Percentiles rank a stretch among this genome's conserved stretches.
Evolutionary conservation across 2,888 invertebrate genomes (phyloP).

Genomic region (Eupithecia vulgata): DNA sequence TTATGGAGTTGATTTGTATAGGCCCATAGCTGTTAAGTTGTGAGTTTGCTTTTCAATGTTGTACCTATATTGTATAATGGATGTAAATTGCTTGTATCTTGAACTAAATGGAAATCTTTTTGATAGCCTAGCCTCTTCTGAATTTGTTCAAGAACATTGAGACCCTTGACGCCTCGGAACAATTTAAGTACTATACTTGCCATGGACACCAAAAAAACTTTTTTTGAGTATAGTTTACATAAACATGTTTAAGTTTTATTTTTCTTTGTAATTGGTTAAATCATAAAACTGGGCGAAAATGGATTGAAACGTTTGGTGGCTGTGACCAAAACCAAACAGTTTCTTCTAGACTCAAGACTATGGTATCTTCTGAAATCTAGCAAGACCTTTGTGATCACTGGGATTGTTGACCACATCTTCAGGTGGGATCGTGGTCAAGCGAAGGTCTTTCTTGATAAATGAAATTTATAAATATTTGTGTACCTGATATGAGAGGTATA

Average conservation of each 20-base stretch:
- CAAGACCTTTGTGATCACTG: not conserved
- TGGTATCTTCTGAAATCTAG: not conserved
- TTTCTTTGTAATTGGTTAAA: not conserved
- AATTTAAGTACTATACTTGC: conserved; percentile 25
- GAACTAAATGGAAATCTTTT: not conserved
- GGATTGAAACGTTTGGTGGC: not conserved
- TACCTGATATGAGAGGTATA: not conserved
- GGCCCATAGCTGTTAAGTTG: conserved; percentile 14
- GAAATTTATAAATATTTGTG: not conserved
- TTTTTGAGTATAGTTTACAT: not conserved
- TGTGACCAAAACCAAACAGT: not conserved
- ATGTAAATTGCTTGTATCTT: conserved; percentile 12
- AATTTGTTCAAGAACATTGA: not conserved
- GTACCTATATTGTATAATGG: conserved; percentile 13
- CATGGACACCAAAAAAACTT: conserved; percentile 10
- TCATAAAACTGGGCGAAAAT: not conserved
- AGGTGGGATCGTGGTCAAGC: not conserved
- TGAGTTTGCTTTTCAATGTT: conserved; percentile 32
- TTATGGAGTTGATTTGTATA: no score
- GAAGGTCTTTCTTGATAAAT: not conserved
- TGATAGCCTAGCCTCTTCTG: not conserved
- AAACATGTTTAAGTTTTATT: not conserved
- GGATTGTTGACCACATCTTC: not conserved
- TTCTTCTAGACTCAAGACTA: not conserved
- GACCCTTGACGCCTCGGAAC: not conserved